A percentile compares a stretch with the other conserved stretches of the same genome.
These are phyloP conservation scores for Macrobrachium nipponense DNA, from an alignment of 1,140 invertebrate species.

Conservation along the genomic window DNA sequence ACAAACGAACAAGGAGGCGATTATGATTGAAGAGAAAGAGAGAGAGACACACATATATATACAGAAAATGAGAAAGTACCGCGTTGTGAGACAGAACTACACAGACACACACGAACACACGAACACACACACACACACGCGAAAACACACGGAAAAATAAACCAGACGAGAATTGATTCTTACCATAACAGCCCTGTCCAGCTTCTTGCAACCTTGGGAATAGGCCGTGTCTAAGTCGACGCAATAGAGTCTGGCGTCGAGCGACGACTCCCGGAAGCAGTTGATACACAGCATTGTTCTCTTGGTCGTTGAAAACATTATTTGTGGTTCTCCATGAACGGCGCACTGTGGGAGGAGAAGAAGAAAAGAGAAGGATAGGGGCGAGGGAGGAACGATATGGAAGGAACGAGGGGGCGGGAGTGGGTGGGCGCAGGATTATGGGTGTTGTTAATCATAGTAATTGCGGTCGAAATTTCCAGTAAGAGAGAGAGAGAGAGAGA, in stretches of 20 bases:
- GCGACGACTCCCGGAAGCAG: conserved; percentile 77
- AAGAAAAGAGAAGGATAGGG: not conserved
- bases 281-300: conserved; percentile 79
- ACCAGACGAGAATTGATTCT: conserved; percentile 37
- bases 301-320: conserved; percentile 78
- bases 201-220: conserved; percentile 76
- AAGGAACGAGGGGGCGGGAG: not conserved
- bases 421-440: too few species aligned
- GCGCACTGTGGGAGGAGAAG: conserved; percentile 72
- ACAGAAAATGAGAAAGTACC: not conserved
- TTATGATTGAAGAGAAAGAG: not conserved
- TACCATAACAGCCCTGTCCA: conserved; percentile 74
- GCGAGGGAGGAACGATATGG: not conserved
- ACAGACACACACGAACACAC: not conserved
- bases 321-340: conserved; percentile 78
- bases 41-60: too few species aligned
- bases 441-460: too few species aligned
- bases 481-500: not conserved
- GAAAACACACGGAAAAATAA: too few species aligned
- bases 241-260: conserved; percentile 76
- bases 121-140: not conserved
- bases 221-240: conserved; percentile 81
- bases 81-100: not conserved
- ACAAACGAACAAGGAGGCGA: not conserved
- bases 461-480: too few species aligned